Conservation (phyloP, 2,888 invertebrate genomes). For the Protophormia terraenovae region DNA sequence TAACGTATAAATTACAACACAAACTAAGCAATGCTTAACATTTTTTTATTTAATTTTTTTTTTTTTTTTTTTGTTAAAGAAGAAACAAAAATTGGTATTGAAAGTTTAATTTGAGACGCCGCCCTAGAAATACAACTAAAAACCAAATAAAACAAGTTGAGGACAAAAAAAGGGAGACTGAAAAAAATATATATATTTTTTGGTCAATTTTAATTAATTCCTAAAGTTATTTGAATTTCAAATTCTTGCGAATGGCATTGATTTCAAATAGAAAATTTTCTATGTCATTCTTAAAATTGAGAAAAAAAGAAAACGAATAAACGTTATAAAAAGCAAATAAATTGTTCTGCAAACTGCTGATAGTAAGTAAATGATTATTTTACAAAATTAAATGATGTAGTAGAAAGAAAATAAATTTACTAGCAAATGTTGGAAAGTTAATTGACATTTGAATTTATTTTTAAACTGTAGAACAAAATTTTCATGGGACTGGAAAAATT, state of each 20-base stretch:
- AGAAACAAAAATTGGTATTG: background rate
- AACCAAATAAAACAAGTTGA: background rate
- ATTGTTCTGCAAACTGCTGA: background rate
- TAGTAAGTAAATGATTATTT: background rate
- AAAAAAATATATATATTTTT: background rate
- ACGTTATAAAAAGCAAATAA: background rate
- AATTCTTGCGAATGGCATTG: conserved; percentile 47
- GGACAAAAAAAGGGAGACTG: background rate
- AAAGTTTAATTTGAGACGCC: background rate
- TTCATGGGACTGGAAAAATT: background rate
- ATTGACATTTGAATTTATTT: conserved; percentile 25
- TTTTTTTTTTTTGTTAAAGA: background rate
- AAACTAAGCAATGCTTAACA: background rate
- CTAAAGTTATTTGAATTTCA: conserved; percentile 51
- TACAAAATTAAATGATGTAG: background rate
- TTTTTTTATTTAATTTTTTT: background rate
- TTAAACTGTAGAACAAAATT: background rate
- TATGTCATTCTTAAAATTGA: background rate
- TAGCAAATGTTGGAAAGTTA: conserved; percentile 21
- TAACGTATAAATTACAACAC: conserved; percentile 11
- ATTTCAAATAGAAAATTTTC: conserved; percentile 22
- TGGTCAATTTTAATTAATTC: conserved; percentile 59
- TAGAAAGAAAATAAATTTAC: background rate
- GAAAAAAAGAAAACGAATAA: background rate
- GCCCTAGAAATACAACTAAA: background rate